Conservation (phyloP, 2,113 vertebrate species). For the Lycaon pictus region DNA sequence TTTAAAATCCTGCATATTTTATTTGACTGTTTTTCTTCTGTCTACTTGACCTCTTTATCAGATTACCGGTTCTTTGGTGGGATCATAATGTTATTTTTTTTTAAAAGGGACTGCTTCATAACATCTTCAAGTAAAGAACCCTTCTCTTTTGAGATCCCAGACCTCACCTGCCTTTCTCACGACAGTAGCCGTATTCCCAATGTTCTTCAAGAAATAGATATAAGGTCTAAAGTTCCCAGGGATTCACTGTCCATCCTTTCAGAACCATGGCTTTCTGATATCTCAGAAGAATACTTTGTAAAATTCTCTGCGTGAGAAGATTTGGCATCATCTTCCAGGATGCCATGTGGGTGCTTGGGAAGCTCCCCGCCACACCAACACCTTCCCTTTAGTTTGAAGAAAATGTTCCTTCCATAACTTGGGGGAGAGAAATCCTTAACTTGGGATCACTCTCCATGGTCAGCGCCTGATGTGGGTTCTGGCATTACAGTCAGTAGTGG, state of each 20-base stretch:
- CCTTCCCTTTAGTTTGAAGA: neutral
- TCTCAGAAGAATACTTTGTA: neutral
- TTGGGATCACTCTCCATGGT: neutral
- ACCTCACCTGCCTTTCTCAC: accelerated
- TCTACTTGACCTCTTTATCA: neutral
- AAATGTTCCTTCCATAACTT: neutral
- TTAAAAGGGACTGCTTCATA: neutral
- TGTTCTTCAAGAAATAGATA: neutral
- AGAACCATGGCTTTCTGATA: neutral
- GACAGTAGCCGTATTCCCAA: neutral
- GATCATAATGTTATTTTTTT: neutral
- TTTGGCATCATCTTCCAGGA: neutral
- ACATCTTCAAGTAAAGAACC: neutral
- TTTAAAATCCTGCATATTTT: neutral
- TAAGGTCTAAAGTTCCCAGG: neutral
- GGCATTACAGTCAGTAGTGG: accelerated
- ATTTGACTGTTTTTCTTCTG: neutral
- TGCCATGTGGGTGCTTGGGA: neutral
- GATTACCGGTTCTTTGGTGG: neutral
- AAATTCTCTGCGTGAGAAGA: neutral
- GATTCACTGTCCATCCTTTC: neutral
- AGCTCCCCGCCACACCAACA: neutral
- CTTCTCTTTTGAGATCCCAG: neutral
- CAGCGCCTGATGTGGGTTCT: accelerated
- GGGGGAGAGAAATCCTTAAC: neutral